phyloP scores from a whole-genome alignment of 30 jellyfish, hydroid and myxozoan species.

The Clytia hemisphaerica region DNA sequence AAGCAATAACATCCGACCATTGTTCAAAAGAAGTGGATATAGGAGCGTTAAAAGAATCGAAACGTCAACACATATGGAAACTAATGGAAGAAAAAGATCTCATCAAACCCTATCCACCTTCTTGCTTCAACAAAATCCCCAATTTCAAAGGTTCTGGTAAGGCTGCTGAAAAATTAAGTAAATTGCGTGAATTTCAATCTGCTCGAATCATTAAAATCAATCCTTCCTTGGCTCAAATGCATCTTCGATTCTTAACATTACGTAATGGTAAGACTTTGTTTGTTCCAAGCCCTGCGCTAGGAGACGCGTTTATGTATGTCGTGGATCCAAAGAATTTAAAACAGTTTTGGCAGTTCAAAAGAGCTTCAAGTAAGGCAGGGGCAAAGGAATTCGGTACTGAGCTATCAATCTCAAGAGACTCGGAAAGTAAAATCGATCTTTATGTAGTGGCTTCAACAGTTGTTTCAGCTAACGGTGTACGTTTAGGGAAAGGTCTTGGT shows the following conservation, averaged over 20 bases:
- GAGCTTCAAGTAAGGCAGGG: constrained; percentile 17
- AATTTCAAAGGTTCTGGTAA: constrained; percentile 1
- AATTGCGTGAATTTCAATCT: constrained; percentile 3
- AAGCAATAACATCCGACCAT: too few species aligned
- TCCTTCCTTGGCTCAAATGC: constrained; percentile 22
- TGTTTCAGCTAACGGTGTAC: constrained; percentile 4
- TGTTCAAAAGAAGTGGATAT: too few species aligned
- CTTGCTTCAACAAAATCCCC: constrained; percentile 6
- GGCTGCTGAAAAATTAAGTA: constrained; percentile 13
- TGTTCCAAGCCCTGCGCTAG: constrained; percentile 7
- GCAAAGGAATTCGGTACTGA: constrained; percentile 6
- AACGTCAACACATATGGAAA: too few species aligned
- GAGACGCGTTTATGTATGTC: not conserved
- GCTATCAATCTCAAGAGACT: not conserved
- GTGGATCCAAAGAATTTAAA: constrained; percentile 1
- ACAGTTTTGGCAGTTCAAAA: not conserved
- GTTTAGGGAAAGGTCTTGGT: constrained; percentile 76
- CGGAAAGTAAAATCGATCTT: not conserved
- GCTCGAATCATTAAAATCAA: not conserved
- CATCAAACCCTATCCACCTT: not conserved
- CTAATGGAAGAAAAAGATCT: not conserved
- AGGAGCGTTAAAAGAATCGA: too few species aligned
- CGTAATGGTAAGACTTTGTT: not conserved
- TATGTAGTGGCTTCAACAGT: constrained; percentile 10
- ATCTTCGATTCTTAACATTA: constrained; percentile 2